Evolutionary conservation across 2,113 vertebrate species (phyloP), one percentile per base, ranked within the genome.

Genomic region (Oreochromis niloticus): DNA sequence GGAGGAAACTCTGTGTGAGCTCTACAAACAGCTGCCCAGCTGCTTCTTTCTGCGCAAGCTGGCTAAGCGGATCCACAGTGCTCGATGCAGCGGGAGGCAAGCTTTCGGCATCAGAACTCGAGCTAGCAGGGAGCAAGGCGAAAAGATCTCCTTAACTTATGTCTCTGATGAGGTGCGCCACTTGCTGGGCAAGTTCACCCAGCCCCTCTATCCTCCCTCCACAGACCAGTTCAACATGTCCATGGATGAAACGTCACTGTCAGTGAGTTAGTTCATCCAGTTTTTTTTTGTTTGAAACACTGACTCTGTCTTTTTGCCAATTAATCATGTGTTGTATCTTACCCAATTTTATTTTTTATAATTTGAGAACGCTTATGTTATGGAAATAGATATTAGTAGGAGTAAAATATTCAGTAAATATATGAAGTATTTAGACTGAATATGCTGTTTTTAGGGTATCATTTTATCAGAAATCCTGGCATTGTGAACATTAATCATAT

Each of bases 41-140:
- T 97, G 98, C 93, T 94, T 97, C 68, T 98, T 99, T 87, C 93
- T 97, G 32, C 87, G 88, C 92, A 98, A 97, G 94, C 94, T 99
- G 78, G 96, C 94, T 85, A 98, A 97, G 92, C 95, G 96, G 36
- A 93, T 97, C 75, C 91, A 95, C 2, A 94, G 94, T 19, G 95
- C 97, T 17, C 88, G 24, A 0, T 4, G 7, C 43, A 48, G 13
- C 9, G 52, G 92, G 93, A 90, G 54, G 52, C 52, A 32, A 48
- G 1, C 24, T 83, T 3, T 83, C 54, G 11, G 6, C 55, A 13
- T 19, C 71, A 82, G 85, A 63, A 1, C 9, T 46, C 80, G 10
- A 17, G 32, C 27, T 34, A 11, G 3, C 56, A 36, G 24, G 1
- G 39, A 27, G 4, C 32, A n/a, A 81, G 93, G 1, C 2, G 36